These are phyloP conservation scores for Sebastes taczanowskii DNA, from an alignment of 2,797 vertebrate genomes.

Conservation along the genomic window DNA sequence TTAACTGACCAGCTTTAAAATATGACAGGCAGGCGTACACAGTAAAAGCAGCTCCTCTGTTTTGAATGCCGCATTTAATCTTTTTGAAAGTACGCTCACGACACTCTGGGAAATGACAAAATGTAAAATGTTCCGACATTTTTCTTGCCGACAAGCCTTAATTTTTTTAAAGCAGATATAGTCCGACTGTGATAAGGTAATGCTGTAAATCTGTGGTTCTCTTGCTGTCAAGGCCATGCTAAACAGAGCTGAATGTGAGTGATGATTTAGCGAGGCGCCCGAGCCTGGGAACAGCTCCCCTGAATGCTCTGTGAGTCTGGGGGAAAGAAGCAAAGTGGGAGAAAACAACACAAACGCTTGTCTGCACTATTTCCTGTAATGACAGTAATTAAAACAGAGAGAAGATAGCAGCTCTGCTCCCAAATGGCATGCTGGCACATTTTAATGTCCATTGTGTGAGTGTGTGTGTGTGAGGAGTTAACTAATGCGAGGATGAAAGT, in stretches of 20 bases:
- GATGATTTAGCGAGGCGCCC: conserved; percentile 37
- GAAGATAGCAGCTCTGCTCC: conserved; percentile 50
- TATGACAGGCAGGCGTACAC: background rate
- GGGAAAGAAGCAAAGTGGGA: conserved; percentile 40
- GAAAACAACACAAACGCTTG: conserved; percentile 48
- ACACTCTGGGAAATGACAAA: conserved; percentile 48
- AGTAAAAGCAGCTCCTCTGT: background rate
- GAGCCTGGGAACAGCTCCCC: conserved; percentile 48
- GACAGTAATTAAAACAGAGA: conserved; percentile 71
- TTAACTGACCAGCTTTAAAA: background rate
- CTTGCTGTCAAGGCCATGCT: conserved; percentile 31
- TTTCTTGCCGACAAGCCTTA: conserved; percentile 41
- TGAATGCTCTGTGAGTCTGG: conserved; percentile 27
- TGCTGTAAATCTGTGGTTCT: conserved; percentile 35
- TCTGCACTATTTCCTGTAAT: conserved; percentile 65
- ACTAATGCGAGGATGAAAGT: conserved; percentile 11
- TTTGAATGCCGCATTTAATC: background rate
- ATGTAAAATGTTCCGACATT: conserved; percentile 41
- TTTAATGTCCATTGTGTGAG: conserved; percentile 5
- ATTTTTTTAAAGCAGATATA: conserved; percentile 50
- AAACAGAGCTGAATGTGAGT: conserved; percentile 40
- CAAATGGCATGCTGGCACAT: conserved; percentile 41
- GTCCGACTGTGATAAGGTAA: conserved; percentile 50
- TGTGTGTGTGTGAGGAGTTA: conserved; percentile 1
- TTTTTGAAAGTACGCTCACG: background rate